These are phyloP conservation scores for Cuculus canorus DNA, from an alignment of 2,797 vertebrate species.

Conservation along the genomic window DNA sequence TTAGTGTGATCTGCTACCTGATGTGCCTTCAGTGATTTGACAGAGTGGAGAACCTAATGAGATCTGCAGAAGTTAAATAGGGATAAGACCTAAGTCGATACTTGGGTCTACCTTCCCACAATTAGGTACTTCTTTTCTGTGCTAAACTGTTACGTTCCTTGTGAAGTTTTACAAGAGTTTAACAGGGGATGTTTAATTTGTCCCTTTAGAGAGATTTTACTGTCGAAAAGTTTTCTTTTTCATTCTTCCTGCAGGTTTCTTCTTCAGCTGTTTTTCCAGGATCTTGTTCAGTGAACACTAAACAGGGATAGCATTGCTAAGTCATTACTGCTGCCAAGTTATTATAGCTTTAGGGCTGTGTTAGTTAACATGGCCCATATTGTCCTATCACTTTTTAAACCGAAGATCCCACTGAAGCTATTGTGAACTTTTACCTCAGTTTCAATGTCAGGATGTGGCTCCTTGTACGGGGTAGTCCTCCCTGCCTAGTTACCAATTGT, in stretches of 20 bases:
- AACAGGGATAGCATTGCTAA: neutral
- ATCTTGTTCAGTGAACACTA: neutral
- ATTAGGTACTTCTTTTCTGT: neutral
- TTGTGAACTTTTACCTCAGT: conserved; percentile 56
- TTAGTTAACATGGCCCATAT: neutral
- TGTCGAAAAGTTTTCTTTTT: neutral
- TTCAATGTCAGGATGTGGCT: conserved; percentile 69
- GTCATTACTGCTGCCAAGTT: neutral
- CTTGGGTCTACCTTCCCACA: neutral
- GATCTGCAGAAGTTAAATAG: neutral
- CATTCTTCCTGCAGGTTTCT: neutral
- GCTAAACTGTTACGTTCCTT: neutral
- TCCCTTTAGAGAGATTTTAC: neutral
- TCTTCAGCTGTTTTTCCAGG: neutral
- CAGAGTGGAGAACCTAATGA: neutral
- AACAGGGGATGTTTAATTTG: neutral
- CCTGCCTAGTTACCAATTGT: conserved; percentile 62
- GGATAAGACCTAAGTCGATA: neutral
- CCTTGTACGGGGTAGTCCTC: conserved; percentile 59
- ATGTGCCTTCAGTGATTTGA: neutral
- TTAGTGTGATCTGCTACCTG: neutral
- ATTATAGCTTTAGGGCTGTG: neutral
- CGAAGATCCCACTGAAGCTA: conserved; percentile 3
- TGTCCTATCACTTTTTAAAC: neutral
- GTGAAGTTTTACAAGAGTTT: neutral